A percentile compares a stretch with the other conserved stretches of the same genome.
Evolutionary conservation across 2,888 invertebrate genomes (phyloP).

Genomic region (Drosophila meridionalis): DNA sequence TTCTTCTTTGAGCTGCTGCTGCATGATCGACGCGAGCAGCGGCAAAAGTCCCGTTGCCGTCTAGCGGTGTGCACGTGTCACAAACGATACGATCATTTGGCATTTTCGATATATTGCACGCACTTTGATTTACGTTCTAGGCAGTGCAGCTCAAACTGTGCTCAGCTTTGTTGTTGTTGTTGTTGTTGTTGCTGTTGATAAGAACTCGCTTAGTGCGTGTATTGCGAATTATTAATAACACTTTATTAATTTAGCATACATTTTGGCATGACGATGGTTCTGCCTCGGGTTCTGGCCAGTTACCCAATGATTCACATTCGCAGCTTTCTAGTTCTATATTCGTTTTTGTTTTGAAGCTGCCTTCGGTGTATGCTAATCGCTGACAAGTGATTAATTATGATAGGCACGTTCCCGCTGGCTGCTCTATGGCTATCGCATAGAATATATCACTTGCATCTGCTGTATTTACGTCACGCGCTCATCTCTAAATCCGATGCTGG

Average conservation of each 20-base stretch:
- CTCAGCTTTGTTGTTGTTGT: not conserved
- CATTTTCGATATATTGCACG: not conserved
- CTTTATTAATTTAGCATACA: constrained; percentile 5
- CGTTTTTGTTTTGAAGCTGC: not conserved
- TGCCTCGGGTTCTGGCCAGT: not conserved
- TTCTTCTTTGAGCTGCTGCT: constrained; percentile 28
- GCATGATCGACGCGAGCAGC: constrained; percentile 41
- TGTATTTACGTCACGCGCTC: constrained; percentile 16
- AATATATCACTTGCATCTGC: not conserved
- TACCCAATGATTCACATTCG: not conserved
- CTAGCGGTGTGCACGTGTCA: constrained; percentile 42
- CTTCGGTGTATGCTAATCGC: constrained; percentile 26
- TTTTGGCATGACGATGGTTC: not conserved
- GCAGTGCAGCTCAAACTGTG: not conserved
- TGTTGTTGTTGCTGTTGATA: not conserved
- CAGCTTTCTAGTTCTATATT: not conserved
- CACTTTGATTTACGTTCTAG: not conserved
- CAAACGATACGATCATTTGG: constrained; percentile 3
- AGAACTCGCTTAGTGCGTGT: not conserved
- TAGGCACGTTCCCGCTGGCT: not conserved
- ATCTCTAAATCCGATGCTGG: constrained; percentile 38
- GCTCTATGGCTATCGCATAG: not conserved
- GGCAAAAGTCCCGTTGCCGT: constrained; percentile 39
- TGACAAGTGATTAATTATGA: not conserved
- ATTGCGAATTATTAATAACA: not conserved